These are phyloP conservation scores for Melieria picta DNA, from an alignment of 2,888 invertebrate species.

Conservation along the genomic window DNA sequence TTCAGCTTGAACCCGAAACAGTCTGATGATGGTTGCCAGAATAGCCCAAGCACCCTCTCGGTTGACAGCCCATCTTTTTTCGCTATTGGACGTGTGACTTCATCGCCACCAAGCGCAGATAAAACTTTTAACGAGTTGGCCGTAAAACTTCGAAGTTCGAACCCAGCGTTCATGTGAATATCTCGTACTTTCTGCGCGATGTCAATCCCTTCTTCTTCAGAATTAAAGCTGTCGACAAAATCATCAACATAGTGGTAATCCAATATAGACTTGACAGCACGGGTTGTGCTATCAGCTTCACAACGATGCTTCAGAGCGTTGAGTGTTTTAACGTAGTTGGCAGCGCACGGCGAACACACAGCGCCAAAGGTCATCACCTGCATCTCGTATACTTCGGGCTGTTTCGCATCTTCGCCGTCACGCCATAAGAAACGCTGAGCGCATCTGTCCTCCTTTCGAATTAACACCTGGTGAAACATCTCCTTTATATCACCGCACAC, in stretches of 20 bases:
- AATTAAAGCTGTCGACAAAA: conserved; percentile 34
- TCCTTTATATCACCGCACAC: conserved; percentile 51
- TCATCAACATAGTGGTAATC: conserved; percentile 39
- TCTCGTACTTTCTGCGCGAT: conserved; percentile 22
- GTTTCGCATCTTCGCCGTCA: not conserved
- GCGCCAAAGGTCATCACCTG: conserved; percentile 24
- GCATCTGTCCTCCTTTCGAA: conserved; percentile 38
- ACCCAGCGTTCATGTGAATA: conserved; percentile 32
- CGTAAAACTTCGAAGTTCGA: conserved; percentile 30
- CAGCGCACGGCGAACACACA: conserved; percentile 35
- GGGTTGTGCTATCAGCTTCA: conserved; percentile 14
- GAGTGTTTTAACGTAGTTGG: conserved; percentile 12
- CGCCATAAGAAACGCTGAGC: conserved; percentile 38
- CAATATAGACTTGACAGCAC: conserved; percentile 30
- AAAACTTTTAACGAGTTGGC: conserved; percentile 29
- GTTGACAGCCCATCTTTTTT: not conserved
- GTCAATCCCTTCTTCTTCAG: conserved; percentile 28
- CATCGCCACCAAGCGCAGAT: conserved; percentile 7
- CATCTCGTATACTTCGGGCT: conserved; percentile 17
- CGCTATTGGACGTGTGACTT: conserved; percentile 4
- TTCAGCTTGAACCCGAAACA: conserved; percentile 21
- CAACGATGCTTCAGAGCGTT: conserved; percentile 11
- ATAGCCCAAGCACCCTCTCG: conserved; percentile 21
- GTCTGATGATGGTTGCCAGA: conserved; percentile 25
- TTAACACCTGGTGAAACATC: conserved; percentile 51